Base-by-base conservation (phyloP, 2,888 invertebrate genomes). In the Drosophila multiciliata region DNA sequence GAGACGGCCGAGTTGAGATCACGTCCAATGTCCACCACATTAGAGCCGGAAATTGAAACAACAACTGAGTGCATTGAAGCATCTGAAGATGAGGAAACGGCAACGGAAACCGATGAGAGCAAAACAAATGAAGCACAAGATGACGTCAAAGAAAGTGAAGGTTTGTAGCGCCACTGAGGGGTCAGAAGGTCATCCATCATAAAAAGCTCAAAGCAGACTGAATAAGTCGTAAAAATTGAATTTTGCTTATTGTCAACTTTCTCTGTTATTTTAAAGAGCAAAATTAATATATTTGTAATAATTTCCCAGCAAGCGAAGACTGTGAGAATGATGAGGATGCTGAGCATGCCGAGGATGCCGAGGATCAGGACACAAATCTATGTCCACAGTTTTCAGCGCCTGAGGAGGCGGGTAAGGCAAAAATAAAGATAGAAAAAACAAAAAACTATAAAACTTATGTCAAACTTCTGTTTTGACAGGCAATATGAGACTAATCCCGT, bases 351-450 rank as follows among this genome's bases (percentile, higher is more conserved):
- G 29, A 64, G 0, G 87, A 87, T 26, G 61, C 69, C 11, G 82
- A 76, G 1, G 55, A 89, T 2, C 73, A 88, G 64, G 70, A 76
- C 12, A 88, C 87, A 3, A 81, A 90, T 64, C 57, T 90, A 0
- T 87, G 87, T 32, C 85, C 89, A 6, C 87, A 89, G 33, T 79
- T 80, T 35, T 48, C 82, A 29, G 29, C 69, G 1, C 73, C 75
- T 2, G 79, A 77, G 3, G 61, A 66, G 0, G 15, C 61, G 26
- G 67, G 80, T 80, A 48, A 42, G 60, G 3, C 0, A 32, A 6
- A 4, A 32, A 17, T 23, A 12, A 3, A 1, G 29, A 11, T 2
- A 11, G 1, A 36, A 12, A 17, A 42, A 0, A 2, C 5, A 5
- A 1, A 2, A 42, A 42, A 5, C 8, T 1, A 11, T 20, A 2